Conservation (phyloP, 2,888 invertebrate genomes). For the Megastigmus dorsalis region DNA sequence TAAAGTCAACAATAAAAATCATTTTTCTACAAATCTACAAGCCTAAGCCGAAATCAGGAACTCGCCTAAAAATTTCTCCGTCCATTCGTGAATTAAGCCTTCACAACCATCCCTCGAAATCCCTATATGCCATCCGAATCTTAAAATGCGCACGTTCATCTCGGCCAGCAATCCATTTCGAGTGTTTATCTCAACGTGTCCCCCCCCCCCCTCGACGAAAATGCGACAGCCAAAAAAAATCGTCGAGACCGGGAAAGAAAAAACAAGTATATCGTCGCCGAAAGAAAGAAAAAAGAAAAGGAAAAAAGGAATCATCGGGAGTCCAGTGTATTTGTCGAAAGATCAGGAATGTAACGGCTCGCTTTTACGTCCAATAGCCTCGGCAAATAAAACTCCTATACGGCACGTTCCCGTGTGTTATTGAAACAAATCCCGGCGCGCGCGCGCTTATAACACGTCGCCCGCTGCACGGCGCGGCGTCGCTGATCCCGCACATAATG, state of each 20-base stretch:
- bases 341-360: conserved; percentile 19
- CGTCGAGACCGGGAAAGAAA: too few relatives aligned
- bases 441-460: conserved; percentile 62
- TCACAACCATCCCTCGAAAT: not conserved
- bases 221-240: not conserved
- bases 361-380: too few relatives aligned
- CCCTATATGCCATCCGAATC: not conserved
- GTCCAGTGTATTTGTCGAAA: conserved; percentile 41
- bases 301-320: conserved; percentile 9
- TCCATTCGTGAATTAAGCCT: conserved; percentile 17
- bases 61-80: not conserved
- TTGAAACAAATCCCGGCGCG: conserved; percentile 68
- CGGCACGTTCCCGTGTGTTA: conserved; percentile 60
- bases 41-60: not conserved
- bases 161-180: conserved; percentile 21
- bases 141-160: conserved; percentile 21
- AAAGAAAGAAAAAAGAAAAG: conserved; percentile 9
- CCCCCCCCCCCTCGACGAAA: not conserved
- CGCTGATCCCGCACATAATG: conserved; percentile 39
- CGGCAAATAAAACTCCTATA: conserved; percentile 44
- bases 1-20: conserved; percentile 23
- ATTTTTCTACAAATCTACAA: not conserved
- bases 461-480: conserved; percentile 58
- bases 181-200: conserved; percentile 29
- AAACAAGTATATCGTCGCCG: not conserved